phyloP scores from a whole-genome alignment of 64 coral and sea anemone genomes.

The Astreopora myriophthalma region DNA sequence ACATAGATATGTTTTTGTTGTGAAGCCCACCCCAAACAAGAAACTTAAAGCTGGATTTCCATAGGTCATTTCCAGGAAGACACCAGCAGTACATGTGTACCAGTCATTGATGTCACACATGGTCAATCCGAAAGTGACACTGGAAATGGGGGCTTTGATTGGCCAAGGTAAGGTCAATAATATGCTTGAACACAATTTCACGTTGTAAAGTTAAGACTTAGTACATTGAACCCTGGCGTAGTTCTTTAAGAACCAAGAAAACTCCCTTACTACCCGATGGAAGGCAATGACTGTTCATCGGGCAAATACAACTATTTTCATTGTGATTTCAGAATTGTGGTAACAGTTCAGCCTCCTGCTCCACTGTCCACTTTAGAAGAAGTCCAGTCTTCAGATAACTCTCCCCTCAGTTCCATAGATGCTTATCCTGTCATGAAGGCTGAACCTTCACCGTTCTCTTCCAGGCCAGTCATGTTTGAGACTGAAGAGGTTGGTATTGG shows the following conservation, averaged over 20 bases:
- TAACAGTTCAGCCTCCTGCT: constrained; percentile 75
- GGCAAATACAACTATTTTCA: neutral
- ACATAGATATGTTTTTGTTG: too few species aligned
- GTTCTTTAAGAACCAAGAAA: too few species aligned
- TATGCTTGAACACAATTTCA: neutral
- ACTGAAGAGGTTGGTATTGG: constrained; percentile 80
- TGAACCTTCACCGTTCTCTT: constrained; percentile 93
- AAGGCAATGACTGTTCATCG: neutral
- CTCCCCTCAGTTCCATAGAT: constrained; percentile 88
- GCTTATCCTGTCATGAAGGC: constrained; percentile 93
- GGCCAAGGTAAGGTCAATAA: constrained; percentile 80
- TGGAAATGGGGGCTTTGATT: constrained; percentile 88
- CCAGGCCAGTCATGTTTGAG: constrained; percentile 98
- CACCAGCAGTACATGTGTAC: constrained; percentile 6
- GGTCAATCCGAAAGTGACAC: constrained; percentile 76
- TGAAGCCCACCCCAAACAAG: too few species aligned
- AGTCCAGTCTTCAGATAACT: constrained; percentile 83
- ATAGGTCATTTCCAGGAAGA: constrained; percentile 77
- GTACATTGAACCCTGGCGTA: too few species aligned
- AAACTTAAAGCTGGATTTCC: neutral
- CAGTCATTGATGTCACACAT: constrained; percentile 72
- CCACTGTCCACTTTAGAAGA: constrained; percentile 90
- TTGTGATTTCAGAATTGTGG: constrained; percentile 62
- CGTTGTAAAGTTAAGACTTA: too few species aligned
- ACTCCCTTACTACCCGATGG: too few species aligned